A percentile compares a stretch with the other conserved stretches of the same genome.
phyloP scores from a whole-genome alignment of 2,888 invertebrate species.

The Brachypterus glaber region DNA sequence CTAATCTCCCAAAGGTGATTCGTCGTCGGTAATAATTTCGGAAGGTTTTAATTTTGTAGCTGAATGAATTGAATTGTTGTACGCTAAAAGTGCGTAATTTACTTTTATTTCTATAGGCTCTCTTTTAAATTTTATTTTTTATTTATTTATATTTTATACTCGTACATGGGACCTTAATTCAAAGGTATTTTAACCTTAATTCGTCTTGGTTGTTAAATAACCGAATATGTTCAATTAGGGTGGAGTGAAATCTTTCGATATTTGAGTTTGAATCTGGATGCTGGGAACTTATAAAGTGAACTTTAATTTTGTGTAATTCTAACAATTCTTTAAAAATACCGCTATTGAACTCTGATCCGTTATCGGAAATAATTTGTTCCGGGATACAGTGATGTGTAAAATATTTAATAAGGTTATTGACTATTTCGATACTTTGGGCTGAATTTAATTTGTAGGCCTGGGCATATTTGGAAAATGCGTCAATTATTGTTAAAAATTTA shows the following conservation, averaged over 20 bases:
- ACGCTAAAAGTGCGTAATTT: constrained; percentile 12
- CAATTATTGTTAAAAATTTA: no score
- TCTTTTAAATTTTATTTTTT: constrained; percentile 7
- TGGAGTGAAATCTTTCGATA: no score
- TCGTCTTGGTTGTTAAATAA: constrained; percentile 9
- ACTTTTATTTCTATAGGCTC: constrained; percentile 9
- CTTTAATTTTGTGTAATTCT: constrained; percentile 16
- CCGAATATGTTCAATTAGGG: constrained; percentile 15
- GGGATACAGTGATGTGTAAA: constrained; percentile 17
- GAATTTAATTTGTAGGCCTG: no score
- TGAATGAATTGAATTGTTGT: constrained; percentile 16
- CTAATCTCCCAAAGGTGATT: no score
- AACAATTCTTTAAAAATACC: constrained; percentile 16
- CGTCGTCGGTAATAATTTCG: constrained; percentile 16
- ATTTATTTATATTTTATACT: no score
- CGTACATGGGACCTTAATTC: no score
- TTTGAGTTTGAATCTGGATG: constrained; percentile 19
- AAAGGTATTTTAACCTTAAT: no score
- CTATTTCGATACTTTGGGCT: no score
- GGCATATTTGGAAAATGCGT: no score
- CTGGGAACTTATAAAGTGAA: constrained; percentile 17
- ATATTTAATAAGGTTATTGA: constrained; percentile 14
- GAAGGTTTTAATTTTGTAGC: no score
- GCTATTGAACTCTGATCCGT: constrained; percentile 19
- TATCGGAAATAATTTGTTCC: constrained; percentile 17